Conservation (phyloP, 2,797 vertebrate genomes). For the Sylvia borin region DNA sequence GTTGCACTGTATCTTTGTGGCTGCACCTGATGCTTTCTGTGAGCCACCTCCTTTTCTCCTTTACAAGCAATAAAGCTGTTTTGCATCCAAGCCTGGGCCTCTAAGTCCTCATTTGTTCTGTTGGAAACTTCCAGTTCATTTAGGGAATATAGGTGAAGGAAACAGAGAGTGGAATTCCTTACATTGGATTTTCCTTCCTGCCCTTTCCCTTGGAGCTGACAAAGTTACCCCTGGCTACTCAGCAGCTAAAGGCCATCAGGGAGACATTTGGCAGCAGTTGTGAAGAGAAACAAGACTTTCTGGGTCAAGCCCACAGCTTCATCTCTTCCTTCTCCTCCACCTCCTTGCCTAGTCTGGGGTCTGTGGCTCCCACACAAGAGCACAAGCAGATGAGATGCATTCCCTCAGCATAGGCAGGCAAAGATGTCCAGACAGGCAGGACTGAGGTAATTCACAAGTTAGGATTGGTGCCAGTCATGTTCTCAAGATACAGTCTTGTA, state of each 20-base stretch:
- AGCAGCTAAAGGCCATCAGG: background rate
- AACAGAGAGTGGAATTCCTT: background rate
- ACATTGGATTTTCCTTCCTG: background rate
- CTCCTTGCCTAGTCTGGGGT: background rate
- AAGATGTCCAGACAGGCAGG: background rate
- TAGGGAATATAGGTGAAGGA: background rate
- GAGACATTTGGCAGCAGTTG: background rate
- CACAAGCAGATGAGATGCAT: background rate
- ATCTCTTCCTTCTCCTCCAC: background rate
- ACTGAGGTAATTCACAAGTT: background rate
- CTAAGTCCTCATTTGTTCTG: background rate
- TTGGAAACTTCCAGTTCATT: background rate
- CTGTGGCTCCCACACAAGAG: too few relatives aligned
- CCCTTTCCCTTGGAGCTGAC: background rate
- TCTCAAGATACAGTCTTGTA: background rate
- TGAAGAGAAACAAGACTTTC: background rate
- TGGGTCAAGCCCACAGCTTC: background rate
- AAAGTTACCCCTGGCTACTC: background rate
- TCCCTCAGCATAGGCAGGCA: background rate
- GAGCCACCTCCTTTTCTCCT: background rate
- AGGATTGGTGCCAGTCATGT: background rate
- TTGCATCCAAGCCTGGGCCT: background rate
- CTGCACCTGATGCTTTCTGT: background rate
- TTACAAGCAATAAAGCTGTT: background rate
- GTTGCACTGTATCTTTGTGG: background rate